Percentiles rank a stretch among this genome's conserved stretches.
Conservation (phyloP, 1,140 invertebrate species). For the Zaprionus ghesquierei region DNA sequence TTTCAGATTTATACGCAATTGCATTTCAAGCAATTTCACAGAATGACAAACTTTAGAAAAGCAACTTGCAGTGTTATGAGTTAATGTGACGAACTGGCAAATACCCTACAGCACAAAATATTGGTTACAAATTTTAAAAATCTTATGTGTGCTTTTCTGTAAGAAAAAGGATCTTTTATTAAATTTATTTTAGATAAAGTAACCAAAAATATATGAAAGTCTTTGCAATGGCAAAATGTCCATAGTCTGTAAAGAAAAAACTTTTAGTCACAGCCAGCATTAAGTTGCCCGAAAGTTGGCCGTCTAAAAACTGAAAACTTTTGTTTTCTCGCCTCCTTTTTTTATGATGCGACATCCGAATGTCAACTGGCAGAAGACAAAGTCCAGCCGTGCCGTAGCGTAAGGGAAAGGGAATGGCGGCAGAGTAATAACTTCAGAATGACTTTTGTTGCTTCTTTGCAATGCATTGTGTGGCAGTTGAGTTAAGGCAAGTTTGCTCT, state of each 20-base stretch:
- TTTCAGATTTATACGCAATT: constrained; percentile 68
- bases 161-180: background rate
- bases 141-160: too few relatives aligned
- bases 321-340: constrained; percentile 73
- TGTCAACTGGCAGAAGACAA: constrained; percentile 49
- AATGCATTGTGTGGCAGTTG: constrained; percentile 47
- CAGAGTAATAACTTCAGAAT: constrained; percentile 73
- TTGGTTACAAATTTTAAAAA: too few relatives aligned
- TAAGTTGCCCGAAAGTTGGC: constrained; percentile 66
- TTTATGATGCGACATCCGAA: constrained; percentile 68
- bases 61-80: constrained; percentile 1
- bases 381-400: background rate
- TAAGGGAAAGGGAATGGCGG: constrained; percentile 5
- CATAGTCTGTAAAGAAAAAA: constrained; percentile 31
- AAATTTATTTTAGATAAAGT: background rate
- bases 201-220: constrained; percentile 22
- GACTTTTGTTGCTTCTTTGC: constrained; percentile 74
- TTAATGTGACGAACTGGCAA: background rate
- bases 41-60: constrained; percentile 48
- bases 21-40: constrained; percentile 58
- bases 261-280: constrained; percentile 61
- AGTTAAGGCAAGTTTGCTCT: constrained; percentile 32
- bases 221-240: constrained; percentile 40
- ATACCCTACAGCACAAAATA: constrained; percentile 1
- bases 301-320: constrained; percentile 64